A percentile compares a stretch with the other conserved stretches of the same genome.
These are phyloP conservation scores for Agrotis ipsilon DNA, from an alignment of 2,888 invertebrate species.

Conservation along the genomic window DNA sequence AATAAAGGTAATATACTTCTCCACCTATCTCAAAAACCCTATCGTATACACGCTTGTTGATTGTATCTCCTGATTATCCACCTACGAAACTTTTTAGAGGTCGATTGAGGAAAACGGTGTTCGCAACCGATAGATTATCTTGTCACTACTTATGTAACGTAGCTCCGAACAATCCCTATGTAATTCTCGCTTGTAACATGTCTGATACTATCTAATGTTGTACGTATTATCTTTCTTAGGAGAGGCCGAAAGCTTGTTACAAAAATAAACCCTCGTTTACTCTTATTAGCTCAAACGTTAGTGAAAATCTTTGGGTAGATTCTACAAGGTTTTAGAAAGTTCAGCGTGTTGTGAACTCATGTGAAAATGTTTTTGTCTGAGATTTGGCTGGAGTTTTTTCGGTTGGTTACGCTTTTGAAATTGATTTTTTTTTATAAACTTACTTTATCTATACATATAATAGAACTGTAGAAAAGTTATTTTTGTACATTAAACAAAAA, in stretches of 20 bases:
- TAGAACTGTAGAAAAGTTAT: too few species aligned
- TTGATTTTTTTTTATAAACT: background rate
- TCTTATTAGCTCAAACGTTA: slow-evolving; percentile 40
- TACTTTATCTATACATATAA: too few species aligned
- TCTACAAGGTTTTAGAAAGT: slow-evolving; percentile 8
- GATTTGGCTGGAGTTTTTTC: background rate
- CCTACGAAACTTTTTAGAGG: slow-evolving; percentile 41
- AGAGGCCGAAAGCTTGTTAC: slow-evolving; percentile 37
- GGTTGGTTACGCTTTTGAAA: background rate
- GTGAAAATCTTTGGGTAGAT: slow-evolving; percentile 27
- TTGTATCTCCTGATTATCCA: slow-evolving; percentile 46
- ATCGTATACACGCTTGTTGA: slow-evolving; percentile 19
- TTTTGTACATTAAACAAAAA: too few species aligned
- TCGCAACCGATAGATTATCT: slow-evolving; percentile 57
- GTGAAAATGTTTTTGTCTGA: slow-evolving; percentile 9
- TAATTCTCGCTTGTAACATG: slow-evolving; percentile 54
- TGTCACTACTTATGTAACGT: slow-evolving; percentile 57
- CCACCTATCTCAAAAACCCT: slow-evolving; percentile 21
- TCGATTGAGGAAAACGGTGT: slow-evolving; percentile 58
- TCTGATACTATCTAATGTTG: slow-evolving; percentile 54
- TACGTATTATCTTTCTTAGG: slow-evolving; percentile 41
- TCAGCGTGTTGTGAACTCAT: slow-evolving; percentile 11
- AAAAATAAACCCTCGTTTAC: slow-evolving; percentile 42
- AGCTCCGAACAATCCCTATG: slow-evolving; percentile 36
- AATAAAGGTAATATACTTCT: slow-evolving; percentile 2